Conservation (phyloP, 2,113 vertebrate genomes). For the Engraulis encrasicolus region DNA sequence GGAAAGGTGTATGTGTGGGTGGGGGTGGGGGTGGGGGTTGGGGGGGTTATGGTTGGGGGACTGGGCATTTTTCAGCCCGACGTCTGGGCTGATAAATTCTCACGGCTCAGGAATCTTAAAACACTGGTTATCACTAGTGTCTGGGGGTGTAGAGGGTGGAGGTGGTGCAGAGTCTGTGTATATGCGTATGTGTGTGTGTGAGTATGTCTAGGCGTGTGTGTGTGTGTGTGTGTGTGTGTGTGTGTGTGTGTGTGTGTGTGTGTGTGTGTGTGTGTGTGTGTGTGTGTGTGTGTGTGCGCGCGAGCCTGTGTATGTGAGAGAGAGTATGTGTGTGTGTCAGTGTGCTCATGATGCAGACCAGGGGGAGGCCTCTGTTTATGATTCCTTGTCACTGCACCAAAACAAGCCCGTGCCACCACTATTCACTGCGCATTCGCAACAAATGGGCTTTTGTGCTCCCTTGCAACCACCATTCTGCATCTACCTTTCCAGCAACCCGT, state of each 20-base stretch:
- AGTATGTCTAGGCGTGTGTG: too few species aligned
- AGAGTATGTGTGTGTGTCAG: background rate
- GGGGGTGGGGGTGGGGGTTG: background rate
- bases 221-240: background rate
- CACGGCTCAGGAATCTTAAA: conserved; percentile 52
- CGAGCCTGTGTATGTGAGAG: too few species aligned
- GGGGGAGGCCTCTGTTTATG: conserved; percentile 28
- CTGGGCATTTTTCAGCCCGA: background rate
- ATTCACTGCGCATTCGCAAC: conserved; percentile 2
- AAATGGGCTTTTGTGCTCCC: conserved; percentile 27
- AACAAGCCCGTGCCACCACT: conserved; percentile 1
- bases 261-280: background rate
- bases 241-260: background rate
- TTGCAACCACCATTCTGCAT: background rate
- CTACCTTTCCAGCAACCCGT: conserved; percentile 4
- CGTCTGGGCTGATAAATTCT: conserved; percentile 37
- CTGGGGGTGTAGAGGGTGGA: background rate
- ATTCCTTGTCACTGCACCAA: conserved; percentile 21
- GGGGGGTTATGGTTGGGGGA: too few species aligned
- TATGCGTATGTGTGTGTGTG: too few species aligned
- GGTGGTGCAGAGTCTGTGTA: too few species aligned
- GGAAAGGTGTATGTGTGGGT: too few species aligned
- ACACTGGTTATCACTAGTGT: conserved; percentile 40
- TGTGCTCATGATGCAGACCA: background rate
- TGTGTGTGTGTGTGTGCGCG: conserved; percentile 6